Evolutionary conservation across 2,888 invertebrate genomes (phyloP).

Genomic region (Spicauda simplicius): DNA sequence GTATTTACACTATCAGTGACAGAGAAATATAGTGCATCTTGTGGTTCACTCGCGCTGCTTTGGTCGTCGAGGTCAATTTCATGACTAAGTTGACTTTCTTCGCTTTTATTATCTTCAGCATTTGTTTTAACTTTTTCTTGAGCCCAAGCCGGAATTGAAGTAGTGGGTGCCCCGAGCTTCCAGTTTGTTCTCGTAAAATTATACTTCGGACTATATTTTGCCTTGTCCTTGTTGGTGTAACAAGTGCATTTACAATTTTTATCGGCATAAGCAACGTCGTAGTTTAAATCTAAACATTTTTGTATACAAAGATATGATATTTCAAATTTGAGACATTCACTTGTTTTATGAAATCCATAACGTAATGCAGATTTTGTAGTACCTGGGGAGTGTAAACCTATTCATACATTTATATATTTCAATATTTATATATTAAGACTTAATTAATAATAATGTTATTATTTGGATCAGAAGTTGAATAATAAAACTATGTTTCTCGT

Average conservation of each 20-base stretch:
- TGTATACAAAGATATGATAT: slow-evolving; percentile 62
- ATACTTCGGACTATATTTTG: slow-evolving; percentile 41
- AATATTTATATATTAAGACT: no score
- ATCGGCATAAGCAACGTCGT: slow-evolving; percentile 61
- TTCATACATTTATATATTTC: not conserved
- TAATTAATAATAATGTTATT: not conserved
- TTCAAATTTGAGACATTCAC: slow-evolving; percentile 56
- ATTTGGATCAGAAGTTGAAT: no score
- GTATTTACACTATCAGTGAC: not conserved
- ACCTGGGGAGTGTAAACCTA: slow-evolving; percentile 29
- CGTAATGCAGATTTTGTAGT: slow-evolving; percentile 51
- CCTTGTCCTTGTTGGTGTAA: slow-evolving; percentile 52
- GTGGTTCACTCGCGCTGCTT: not conserved
- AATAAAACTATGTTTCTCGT: no score
- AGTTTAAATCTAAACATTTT: slow-evolving; percentile 61
- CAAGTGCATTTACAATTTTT: slow-evolving; percentile 65
- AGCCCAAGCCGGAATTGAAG: slow-evolving; percentile 60
- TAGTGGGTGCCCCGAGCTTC: slow-evolving; percentile 59
- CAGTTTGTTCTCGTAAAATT: slow-evolving; percentile 45
- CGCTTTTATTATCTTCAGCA: slow-evolving; percentile 4
- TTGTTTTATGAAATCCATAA: slow-evolving; percentile 66
- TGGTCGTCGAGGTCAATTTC: not conserved
- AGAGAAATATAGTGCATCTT: not conserved
- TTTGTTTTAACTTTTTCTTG: slow-evolving; percentile 2
- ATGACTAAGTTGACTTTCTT: no score